phyloP scores from a whole-genome alignment of 2,797 vertebrate genomes.

The Hapalemur alaotrensis region DNA sequence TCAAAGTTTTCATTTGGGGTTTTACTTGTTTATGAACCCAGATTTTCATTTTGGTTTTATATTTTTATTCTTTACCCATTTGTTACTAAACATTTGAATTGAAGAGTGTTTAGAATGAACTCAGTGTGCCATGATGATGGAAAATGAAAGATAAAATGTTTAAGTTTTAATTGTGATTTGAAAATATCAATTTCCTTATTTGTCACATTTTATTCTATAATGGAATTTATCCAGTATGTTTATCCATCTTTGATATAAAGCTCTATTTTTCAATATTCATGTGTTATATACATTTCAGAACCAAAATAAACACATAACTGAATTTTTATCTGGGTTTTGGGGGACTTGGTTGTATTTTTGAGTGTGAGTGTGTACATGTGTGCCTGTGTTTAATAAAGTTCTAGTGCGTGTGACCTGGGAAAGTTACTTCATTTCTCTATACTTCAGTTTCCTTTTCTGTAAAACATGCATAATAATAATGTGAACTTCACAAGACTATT shows the following conservation, averaged over 20 bases:
- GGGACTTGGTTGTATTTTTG: not conserved
- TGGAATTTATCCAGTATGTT: not conserved
- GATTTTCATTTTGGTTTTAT: not conserved
- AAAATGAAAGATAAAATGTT: not conserved
- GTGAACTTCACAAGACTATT: not conserved
- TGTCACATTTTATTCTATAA: not conserved
- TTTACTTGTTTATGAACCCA: not conserved
- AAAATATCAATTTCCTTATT: not conserved
- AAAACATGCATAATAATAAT: not conserved
- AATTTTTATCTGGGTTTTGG: not conserved
- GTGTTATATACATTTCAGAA: not conserved
- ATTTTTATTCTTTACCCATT: not conserved
- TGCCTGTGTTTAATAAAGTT: not conserved
- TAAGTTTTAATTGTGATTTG: not conserved
- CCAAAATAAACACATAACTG: not conserved
- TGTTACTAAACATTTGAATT: not conserved
- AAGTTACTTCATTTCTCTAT: not conserved
- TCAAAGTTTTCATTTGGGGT: not conserved
- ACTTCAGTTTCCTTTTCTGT: not conserved
- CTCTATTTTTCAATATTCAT: not conserved
- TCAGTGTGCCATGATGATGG: not conserved
- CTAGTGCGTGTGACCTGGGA: not conserved
- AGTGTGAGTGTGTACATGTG: not conserved
- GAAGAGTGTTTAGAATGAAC: not conserved
- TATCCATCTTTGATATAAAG: not conserved